Base-by-base conservation (phyloP, 2,113 vertebrate species). In the Brachyhypopomus gauderio region DNA sequence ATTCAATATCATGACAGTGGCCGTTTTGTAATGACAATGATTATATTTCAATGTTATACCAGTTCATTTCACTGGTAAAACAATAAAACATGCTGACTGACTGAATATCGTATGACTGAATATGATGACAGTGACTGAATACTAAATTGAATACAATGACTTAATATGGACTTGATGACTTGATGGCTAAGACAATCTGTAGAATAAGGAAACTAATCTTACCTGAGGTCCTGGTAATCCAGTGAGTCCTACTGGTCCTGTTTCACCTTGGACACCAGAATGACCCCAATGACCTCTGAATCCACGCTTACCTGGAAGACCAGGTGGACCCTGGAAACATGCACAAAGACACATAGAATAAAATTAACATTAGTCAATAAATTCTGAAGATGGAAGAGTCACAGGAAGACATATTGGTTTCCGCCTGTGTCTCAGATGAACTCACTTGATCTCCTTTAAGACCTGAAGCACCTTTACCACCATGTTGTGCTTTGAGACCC, bases 361-460 rank as follows among this genome's bases (percentile, higher is more conserved):
- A 63, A 14, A 52, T 14, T 63, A 8, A 63, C 16, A 30, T 64
- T 64, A 16, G 4, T 64, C 27, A 23, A 30, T 63, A 12, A 14
- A 63, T 63, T 63, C 12, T 16, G 23, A 9, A 62, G 25, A n/a
- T 2, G 22, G 25, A 5, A 63, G n/a, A 4, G 4, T 59, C 4
- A 59, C 3, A 59, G n/a, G 58, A 59, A n/a, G 19, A 59, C 6
- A 23, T 22, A 23, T 0, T 52, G 45, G 12, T 52, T 48, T 11
- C 38, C 7, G 38, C 38, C 1, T n/a, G n/a, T n/a, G n/a, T n/a
- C n/a, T n/a, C 25, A 22, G 22, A 45, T 6, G 66, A 59, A 82
- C 90, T 88, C 23, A 93, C 93, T 63, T 73, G 76, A 72, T 91
- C 92, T 82, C 93, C 93, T 0, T 45, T 90, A 0, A 89, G 85